Evolutionary conservation across 1,140 invertebrate species (phyloP).

Genomic region (Meloidogyne chitwoodi): DNA sequence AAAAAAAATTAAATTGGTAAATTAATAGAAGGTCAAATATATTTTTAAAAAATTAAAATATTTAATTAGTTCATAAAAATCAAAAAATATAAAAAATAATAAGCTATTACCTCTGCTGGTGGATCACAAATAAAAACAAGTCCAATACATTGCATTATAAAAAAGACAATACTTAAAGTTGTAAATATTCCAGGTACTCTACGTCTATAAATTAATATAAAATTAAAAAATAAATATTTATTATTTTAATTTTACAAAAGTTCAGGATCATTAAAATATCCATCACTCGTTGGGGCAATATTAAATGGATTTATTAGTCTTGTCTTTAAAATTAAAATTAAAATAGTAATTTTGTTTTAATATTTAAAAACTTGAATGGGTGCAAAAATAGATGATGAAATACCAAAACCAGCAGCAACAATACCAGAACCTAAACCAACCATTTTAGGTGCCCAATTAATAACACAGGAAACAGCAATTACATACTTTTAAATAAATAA

Average conservation of each 20-base stretch:
- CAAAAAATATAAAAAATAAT: not conserved
- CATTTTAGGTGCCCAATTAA: slow-evolving; percentile 57
- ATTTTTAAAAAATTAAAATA: slow-evolving; percentile 4
- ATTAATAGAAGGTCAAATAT: not conserved
- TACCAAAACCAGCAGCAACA: slow-evolving; percentile 58
- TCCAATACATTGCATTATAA: slow-evolving; percentile 52
- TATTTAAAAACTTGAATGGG: slow-evolving; percentile 51
- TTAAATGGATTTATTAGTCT: slow-evolving; percentile 39
- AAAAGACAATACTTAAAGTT: slow-evolving; percentile 46
- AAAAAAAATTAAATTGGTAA: not conserved
- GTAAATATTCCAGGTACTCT: slow-evolving; percentile 49
- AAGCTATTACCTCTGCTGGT: slow-evolving; percentile 32
- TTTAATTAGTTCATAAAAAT: not conserved
- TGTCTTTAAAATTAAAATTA: not conserved
- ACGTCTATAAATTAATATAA: not conserved
- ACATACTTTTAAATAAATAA: slow-evolving; percentile 18
- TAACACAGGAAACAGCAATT: slow-evolving; percentile 54
- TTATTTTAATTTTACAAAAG: slow-evolving; percentile 50
- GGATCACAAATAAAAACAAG: slow-evolving; percentile 57
- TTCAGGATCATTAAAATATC: slow-evolving; percentile 38
- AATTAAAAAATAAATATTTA: slow-evolving; percentile 38
- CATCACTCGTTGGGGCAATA: slow-evolving; percentile 46
- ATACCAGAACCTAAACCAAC: slow-evolving; percentile 52
- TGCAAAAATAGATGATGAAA: slow-evolving; percentile 57
- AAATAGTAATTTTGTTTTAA: not conserved